These are phyloP conservation scores for Sinonovacula constricta DNA, from an alignment of 1,140 invertebrate genomes.

Conservation along the genomic window DNA sequence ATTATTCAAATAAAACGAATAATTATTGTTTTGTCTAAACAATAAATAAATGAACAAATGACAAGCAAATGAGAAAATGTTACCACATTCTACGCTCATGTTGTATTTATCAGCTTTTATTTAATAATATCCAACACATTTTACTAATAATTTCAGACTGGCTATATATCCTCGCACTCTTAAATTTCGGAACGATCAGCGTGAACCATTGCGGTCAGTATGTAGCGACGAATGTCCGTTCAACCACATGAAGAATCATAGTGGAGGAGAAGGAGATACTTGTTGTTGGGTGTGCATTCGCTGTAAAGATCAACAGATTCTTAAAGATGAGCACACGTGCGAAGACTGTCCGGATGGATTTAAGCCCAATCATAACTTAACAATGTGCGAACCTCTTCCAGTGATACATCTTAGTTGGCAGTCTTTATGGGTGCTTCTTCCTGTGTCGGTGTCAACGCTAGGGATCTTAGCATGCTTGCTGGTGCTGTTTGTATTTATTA, in stretches of 20 bases:
- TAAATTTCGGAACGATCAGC: slow-evolving; percentile 66
- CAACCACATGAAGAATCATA: slow-evolving; percentile 90
- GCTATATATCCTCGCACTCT: slow-evolving; percentile 60
- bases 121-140: too few species aligned
- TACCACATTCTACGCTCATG: too few species aligned
- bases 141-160: slow-evolving; percentile 69
- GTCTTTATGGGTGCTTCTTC: slow-evolving; percentile 81
- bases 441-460: slow-evolving; percentile 80
- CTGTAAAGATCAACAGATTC: slow-evolving; percentile 82
- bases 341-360: slow-evolving; percentile 81
- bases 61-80: too few species aligned
- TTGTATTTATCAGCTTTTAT: too few species aligned
- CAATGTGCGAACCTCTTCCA: slow-evolving; percentile 72
- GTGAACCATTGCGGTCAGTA: slow-evolving; percentile 81
- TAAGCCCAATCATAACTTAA: slow-evolving; percentile 74
- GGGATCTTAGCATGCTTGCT: slow-evolving; percentile 77
- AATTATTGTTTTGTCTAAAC: too few species aligned
- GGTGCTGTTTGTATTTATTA: slow-evolving; percentile 74
- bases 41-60: too few species aligned
- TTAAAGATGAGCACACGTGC: slow-evolving; percentile 82
- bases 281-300: slow-evolving; percentile 86
- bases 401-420: slow-evolving; percentile 82
- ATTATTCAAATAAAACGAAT: too few species aligned
- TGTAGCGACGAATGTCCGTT: slow-evolving; percentile 84
- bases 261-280: slow-evolving; percentile 93